Base-by-base conservation (phyloP, 2,797 vertebrate species). In the Microchirus variegatus region DNA sequence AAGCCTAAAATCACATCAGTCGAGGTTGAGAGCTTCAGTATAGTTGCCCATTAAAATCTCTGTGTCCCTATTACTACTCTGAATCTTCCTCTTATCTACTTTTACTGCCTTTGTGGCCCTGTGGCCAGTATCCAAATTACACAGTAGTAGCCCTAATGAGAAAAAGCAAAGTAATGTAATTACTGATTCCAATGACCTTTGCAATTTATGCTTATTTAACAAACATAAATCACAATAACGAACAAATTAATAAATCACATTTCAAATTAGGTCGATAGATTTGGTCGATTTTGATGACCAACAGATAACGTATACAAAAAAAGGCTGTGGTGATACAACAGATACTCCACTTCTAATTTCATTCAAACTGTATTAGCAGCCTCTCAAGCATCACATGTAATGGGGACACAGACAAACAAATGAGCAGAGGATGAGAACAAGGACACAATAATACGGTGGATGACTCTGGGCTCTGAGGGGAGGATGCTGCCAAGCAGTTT, bases 1-100 rank as follows among this genome's bases (percentile, higher is more conserved):
- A 81, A 61, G 64, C 82, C 53, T 82, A 70, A 88, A 86, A 87
- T 87, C 74, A 78, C 67, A 87, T 86, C 79, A 85, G 71, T 75
- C 52, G 74, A 85, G 86, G 73, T 63, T 82, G 77, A 86, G 72
- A 82, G 78, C 66, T 26, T 85, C 66, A 77, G 74, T 73, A 64
- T 67, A 71, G 82, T 35, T 53, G 53, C 53, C 70, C 70, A 77
- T 70, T 85, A 74, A 72, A 84, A 63, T 26, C 65, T 78, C 56
- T 26, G 49, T 53, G 63, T 75, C 70, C 56, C 16, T 68, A 80
- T 75, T 63, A 75, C 69, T 67, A 70, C 66, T 62, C 53, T 73
- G 61, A 82, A 63, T 82, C 76, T 78, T 82, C 62, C 58, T 80
- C 57, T 78, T 68, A 60, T 31, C 31, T 31, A 57, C 43, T 60